Conservation (phyloP, 2,113 vertebrate genomes). For the Aegithalos caudatus region DNA sequence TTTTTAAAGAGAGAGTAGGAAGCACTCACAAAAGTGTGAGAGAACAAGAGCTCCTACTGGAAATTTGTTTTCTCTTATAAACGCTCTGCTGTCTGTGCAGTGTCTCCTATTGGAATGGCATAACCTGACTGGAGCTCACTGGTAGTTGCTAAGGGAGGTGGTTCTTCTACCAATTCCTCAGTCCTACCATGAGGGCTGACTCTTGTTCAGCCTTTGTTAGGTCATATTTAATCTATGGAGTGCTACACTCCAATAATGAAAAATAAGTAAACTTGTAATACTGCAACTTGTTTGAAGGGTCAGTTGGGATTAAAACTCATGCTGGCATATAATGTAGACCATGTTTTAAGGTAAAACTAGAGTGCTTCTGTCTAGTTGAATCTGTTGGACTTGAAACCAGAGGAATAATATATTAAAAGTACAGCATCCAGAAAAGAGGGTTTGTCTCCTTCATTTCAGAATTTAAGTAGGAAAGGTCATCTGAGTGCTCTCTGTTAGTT, state of each 20-base stretch:
- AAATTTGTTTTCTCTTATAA: not conserved
- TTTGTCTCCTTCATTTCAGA: not conserved
- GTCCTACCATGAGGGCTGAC: not conserved
- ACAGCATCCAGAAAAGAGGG: not conserved
- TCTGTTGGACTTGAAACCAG: not conserved
- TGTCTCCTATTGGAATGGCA: not conserved
- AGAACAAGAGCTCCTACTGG: not conserved
- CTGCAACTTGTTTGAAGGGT: not conserved
- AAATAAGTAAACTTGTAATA: not conserved
- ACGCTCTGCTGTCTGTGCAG: not conserved
- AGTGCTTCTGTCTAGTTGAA: not conserved
- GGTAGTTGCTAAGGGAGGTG: not conserved
- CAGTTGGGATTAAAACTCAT: not conserved
- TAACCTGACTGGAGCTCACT: not conserved
- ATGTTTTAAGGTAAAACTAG: not conserved
- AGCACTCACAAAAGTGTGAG: not conserved
- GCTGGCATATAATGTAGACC: not conserved
- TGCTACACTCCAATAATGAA: rapidly evolving
- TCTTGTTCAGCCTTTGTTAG: not conserved
- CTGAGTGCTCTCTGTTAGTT: not conserved
- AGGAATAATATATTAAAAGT: not conserved
- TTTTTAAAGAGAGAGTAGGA: not conserved
- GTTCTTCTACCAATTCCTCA: not conserved
- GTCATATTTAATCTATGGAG: rapidly evolving
- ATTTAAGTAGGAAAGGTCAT: not conserved